Conservation (phyloP, 1,140 invertebrate species). For the Drosophila parvula region DNA sequence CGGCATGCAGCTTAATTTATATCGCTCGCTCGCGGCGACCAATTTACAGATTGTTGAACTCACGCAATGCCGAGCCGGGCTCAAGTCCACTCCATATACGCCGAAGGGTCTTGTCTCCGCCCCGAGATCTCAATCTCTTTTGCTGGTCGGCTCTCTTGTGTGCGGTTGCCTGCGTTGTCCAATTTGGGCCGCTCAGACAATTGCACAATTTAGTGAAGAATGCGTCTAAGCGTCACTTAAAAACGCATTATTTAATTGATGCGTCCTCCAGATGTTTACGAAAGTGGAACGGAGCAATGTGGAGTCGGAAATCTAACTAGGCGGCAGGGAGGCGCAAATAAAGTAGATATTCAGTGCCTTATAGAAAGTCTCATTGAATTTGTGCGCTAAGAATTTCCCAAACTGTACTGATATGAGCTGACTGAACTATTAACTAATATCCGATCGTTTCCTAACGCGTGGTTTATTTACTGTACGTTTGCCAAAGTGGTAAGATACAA, state of each 20-base stretch:
- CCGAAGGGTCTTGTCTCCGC: constrained; percentile 52
- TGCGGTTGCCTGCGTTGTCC: constrained; percentile 44
- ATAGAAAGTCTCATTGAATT: not conserved
- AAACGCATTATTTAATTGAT: constrained; percentile 81
- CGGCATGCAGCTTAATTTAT: constrained; percentile 36
- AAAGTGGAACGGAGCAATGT: not conserved
- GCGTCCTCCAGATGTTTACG: constrained; percentile 14
- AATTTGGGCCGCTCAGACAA: constrained; percentile 68
- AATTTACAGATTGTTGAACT: constrained; percentile 76
- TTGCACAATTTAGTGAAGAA: constrained; percentile 81
- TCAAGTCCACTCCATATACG: constrained; percentile 19
- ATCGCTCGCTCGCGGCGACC: constrained; percentile 27
- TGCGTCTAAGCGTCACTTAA: constrained; percentile 82
- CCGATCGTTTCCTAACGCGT: too few relatives aligned
- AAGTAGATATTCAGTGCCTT: not conserved
- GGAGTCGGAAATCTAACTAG: not conserved
- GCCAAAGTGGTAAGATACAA: too few relatives aligned
- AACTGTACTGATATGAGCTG: too few relatives aligned
- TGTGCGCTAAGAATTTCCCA: too few relatives aligned
- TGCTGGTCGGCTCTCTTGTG: not conserved
- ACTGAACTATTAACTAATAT: too few relatives aligned
- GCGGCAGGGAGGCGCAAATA: not conserved
- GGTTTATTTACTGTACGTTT: too few relatives aligned
- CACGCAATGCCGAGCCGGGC: constrained; percentile 28
- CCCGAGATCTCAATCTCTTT: constrained; percentile 37